These are phyloP conservation scores for Cheilosia urbana DNA, from an alignment of 2,888 invertebrate genomes.

Conservation along the genomic window DNA sequence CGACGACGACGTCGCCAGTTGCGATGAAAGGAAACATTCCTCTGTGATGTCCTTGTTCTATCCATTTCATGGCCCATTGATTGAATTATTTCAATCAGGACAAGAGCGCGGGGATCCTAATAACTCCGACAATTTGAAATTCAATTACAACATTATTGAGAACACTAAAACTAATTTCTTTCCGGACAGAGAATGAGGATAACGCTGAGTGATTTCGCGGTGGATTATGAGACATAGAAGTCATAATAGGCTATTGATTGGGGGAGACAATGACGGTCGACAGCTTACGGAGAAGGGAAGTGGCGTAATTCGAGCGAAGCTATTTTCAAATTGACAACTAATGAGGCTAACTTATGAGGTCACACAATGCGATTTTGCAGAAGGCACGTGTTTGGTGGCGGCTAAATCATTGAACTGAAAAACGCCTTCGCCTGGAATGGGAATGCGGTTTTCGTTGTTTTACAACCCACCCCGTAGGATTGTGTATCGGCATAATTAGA, in stretches of 20 bases:
- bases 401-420: neutral
- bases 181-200: conserved; percentile 13
- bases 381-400: conserved; percentile 9
- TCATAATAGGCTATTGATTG: conserved; percentile 47
- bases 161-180: conserved; percentile 53
- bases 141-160: conserved; percentile 50
- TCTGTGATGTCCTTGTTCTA: conserved; percentile 41
- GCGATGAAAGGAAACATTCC: neutral
- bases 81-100: conserved; percentile 53
- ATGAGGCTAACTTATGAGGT: neutral
- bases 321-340: conserved; percentile 20
- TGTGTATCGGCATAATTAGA: no score
- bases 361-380: neutral
- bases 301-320: conserved; percentile 23
- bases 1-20: conserved; percentile 2
- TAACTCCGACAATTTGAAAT: conserved; percentile 50
- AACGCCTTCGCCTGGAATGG: no score
- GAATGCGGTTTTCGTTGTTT: no score
- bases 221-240: conserved; percentile 31
- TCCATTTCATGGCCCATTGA: conserved; percentile 60
- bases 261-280: neutral
- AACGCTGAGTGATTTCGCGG: conserved; percentile 42
- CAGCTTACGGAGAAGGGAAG: conserved; percentile 7
- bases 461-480: no score
- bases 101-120: conserved; percentile 11